Evolutionary conservation across 2,797 vertebrate species (phyloP), one percentile per base, ranked within the genome.

Genomic region (Enteromius afrohamiltoni): DNA sequence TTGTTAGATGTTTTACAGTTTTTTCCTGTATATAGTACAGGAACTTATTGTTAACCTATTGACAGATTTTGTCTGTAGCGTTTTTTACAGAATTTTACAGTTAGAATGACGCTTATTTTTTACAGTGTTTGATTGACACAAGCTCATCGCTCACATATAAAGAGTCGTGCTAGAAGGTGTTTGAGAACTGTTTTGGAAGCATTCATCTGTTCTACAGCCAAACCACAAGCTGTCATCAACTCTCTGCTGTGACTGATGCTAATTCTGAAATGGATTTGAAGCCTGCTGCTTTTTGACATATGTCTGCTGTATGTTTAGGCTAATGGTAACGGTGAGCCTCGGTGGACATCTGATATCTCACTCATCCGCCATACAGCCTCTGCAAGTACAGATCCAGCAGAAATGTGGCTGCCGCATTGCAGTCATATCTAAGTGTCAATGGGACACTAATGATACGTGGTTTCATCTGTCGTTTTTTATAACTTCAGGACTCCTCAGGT

Each of bases 191-290:
- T 26, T 40, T 31, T 70, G 21, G n/a, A 62, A 40, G 19, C 29
- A 11, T n/a, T 6, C 3, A 58, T 60, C n/a, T 60, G 45, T 14
- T 77, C 19, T 70, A 34, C 13, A 3, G 49, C 45, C 77, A 79
- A 53, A 9, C 55, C 55, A 73, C 74, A 77, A 31, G 42, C 79
- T 85, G 74, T 81, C 84, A 82, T 82, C 79, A 49, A 19, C 42
- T 77, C 42, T 67, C 55, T 45, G 34, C 58, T 29, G 47, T 67
- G 83, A 84, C 37, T 74, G 77, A 84, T 75, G 62, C 62, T 51
- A 49, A 80, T 62, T 49, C 55, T 76, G 70, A 83, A 86, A 76
- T 42, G 16, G 51, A 80, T 75, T 67, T 51, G n/a, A 71, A 7
- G 23, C 80, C 76, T 49, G 80, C 42, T 69, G 49, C 60, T 65